Conservation (phyloP, 2,888 invertebrate species). For the Spialia ferax region DNA sequence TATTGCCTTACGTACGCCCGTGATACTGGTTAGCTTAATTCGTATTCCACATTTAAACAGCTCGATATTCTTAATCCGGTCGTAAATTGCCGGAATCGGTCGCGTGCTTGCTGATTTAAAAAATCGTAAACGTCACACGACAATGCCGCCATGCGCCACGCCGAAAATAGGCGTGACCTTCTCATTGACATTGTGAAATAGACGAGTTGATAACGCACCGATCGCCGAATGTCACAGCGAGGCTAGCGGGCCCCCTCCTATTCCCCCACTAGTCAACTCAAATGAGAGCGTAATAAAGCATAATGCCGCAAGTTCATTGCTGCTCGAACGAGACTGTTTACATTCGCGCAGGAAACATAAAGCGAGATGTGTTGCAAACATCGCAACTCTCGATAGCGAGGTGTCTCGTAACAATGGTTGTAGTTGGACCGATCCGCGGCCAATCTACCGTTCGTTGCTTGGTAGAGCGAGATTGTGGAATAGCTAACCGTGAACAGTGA, state of each 20-base stretch:
- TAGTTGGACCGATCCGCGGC: slow-evolving; percentile 62
- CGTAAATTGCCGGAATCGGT: slow-evolving; percentile 32
- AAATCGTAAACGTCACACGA: slow-evolving; percentile 58
- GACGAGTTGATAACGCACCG: slow-evolving; percentile 82
- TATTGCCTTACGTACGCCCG: slow-evolving; percentile 45
- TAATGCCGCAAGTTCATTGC: slow-evolving; percentile 65
- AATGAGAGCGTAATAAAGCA: slow-evolving; percentile 56
- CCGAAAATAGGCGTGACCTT: slow-evolving; percentile 84
- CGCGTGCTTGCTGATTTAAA: slow-evolving; percentile 25
- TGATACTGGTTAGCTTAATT: slow-evolving; percentile 19
- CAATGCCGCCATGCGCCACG: slow-evolving; percentile 61
- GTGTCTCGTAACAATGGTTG: slow-evolving; percentile 47
- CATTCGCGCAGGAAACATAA: slow-evolving; percentile 37
- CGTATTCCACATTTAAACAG: slow-evolving; percentile 25
- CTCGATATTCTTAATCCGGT: slow-evolving; percentile 19
- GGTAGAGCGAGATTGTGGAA: slow-evolving; percentile 53
- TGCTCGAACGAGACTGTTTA: slow-evolving; percentile 51
- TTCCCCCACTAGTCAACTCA: slow-evolving; percentile 61
- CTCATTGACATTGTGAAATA: slow-evolving; percentile 87
- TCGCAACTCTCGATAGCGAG: slow-evolving; percentile 16
- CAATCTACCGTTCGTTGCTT: slow-evolving; percentile 60
- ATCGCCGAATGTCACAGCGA: slow-evolving; percentile 84
- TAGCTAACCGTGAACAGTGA: slow-evolving; percentile 45
- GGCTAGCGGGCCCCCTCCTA: slow-evolving; percentile 77
- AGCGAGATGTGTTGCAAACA: slow-evolving; percentile 37